Evolutionary conservation across 1,140 invertebrate genomes (phyloP).

Genomic region (Saccostrea cuccullata): DNA sequence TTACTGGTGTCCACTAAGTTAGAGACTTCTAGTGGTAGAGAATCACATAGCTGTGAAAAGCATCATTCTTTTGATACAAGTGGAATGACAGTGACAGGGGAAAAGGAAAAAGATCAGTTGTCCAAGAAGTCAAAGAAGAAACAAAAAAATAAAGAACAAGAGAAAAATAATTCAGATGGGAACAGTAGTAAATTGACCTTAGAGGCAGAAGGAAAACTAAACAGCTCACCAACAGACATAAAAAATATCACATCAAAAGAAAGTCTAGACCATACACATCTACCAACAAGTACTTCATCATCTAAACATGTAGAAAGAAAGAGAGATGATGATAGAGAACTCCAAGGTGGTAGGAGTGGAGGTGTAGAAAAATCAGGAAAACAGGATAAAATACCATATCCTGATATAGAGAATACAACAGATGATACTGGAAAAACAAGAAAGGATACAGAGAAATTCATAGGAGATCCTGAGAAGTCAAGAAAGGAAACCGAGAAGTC

Average conservation of each 20-base stretch:
- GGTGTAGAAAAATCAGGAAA: not conserved
- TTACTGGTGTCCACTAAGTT: not conserved
- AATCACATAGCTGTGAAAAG: not conserved
- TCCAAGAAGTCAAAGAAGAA: not conserved
- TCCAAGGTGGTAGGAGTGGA: not conserved
- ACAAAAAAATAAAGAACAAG: not conserved
- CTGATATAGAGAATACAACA: not conserved
- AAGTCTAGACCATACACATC: not conserved
- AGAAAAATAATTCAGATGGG: not conserved
- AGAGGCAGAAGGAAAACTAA: not conserved
- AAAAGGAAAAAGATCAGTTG: not conserved
- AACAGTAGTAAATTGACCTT: not conserved
- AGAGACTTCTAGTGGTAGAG: slow-evolving; percentile 5
- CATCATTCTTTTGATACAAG: not conserved
- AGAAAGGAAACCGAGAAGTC: no score
- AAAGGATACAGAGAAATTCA: no score
- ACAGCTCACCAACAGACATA: not conserved
- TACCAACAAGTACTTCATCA: not conserved
- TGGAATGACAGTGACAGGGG: not conserved
- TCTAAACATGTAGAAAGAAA: not conserved
- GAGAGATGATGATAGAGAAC: not conserved
- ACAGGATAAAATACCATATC: not conserved
- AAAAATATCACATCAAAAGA: not conserved
- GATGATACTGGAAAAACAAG: not conserved
- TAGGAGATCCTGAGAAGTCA: no score